Base-by-base conservation (phyloP, 2,888 invertebrate genomes). In the Polietes domitor region DNA sequence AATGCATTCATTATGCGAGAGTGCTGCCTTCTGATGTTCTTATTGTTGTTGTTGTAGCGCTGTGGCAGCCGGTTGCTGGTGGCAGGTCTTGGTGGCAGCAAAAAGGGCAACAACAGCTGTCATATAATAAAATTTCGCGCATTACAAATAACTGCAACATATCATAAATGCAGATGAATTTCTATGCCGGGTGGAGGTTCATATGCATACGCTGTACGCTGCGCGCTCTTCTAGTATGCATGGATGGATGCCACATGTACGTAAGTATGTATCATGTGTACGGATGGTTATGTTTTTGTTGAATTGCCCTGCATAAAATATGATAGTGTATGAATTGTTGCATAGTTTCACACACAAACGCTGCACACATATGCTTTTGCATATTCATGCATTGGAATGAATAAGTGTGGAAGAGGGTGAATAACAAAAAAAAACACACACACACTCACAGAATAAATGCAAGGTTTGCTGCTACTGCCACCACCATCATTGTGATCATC, bases 71-170 rank as follows among this genome's bases (percentile, higher is more conserved):
- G 15, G 55, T 65, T 82, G 78, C 55, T 47, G 53, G 75, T 74
- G 73, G 73, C 80, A 80, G 58, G 71, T 47, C 24, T 61, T 58
- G 21, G 73, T 21, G 68, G 63, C 55, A 74, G 61, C 41, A 82
- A 79, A 82, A 85, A 80, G 84, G 83, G 78, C 83, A 86, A 80
- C 80, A 89, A 88, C 90, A 90, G 90, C 90, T 89, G 90, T 89
- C 90, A 89, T 87, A 89, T 88, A 89, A 90, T 90, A 91, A 90
- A 90, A 90, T 89, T 91, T 89, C 89, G 88, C 88, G 89, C 88
- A 82, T 83, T 80, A 81, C 86, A 83, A 84, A 85, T 84, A 85
- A 83, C 82, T 82, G 82, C 82, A 85, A 85, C 84, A 86, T 86
- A 82, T 85, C 77, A 85, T 86, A 80, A 80, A 86, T 86, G 77